Evolutionary conservation across 2,888 invertebrate species (phyloP).

Genomic region (Bellardia bayeri): DNA sequence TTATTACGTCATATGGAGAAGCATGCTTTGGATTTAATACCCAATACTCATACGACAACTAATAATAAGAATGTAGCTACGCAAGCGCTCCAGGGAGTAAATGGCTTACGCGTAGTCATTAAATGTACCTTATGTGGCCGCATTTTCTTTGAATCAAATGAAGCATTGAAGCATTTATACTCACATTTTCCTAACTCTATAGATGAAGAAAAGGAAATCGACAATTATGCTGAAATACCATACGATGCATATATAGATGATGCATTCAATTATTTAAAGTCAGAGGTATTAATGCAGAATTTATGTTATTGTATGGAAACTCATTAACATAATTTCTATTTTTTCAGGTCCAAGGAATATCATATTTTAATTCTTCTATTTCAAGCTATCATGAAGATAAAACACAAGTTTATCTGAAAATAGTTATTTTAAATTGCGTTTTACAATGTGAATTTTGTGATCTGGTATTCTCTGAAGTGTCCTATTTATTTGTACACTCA

Average conservation of each 20-base stretch:
- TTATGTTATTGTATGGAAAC: too few species aligned
- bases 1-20: slow-evolving; percentile 83
- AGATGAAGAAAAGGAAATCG: slow-evolving; percentile 74
- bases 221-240: slow-evolving; percentile 75
- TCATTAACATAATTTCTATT: background rate
- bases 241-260: slow-evolving; percentile 77
- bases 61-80: slow-evolving; percentile 63
- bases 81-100: slow-evolving; percentile 65
- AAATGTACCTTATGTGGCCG: slow-evolving; percentile 82
- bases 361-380: slow-evolving; percentile 25
- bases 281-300: slow-evolving; percentile 66
- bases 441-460: slow-evolving; percentile 88
- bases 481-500: slow-evolving; percentile 83
- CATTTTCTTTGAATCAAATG: slow-evolving; percentile 78
- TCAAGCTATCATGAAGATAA: slow-evolving; percentile 73
- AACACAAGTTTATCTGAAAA: slow-evolving; percentile 75
- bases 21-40: slow-evolving; percentile 82
- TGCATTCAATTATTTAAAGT: slow-evolving; percentile 73
- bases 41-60: slow-evolving; percentile 72
- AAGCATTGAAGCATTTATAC: slow-evolving; percentile 78
- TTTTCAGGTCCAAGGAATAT: slow-evolving; percentile 31
- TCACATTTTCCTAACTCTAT: slow-evolving; percentile 76
- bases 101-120: slow-evolving; percentile 78
- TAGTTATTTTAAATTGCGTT: slow-evolving; percentile 81
- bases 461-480: slow-evolving; percentile 85